Evolutionary conservation across 2,888 invertebrate species (phyloP), one percentile per base, ranked within the genome.

Genomic region (Rotaria sp.): DNA sequence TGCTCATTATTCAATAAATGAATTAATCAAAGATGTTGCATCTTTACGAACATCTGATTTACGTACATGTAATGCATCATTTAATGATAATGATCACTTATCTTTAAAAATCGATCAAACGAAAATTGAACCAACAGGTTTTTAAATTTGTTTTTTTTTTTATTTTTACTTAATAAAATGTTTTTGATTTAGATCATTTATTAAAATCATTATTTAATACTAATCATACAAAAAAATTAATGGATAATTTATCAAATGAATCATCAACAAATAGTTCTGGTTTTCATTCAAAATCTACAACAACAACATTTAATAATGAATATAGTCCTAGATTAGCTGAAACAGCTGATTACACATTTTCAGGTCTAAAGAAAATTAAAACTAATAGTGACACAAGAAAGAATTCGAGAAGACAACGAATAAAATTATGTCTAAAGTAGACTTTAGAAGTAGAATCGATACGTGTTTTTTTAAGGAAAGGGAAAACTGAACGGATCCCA

Each of bases 1-100:
- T 80, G 80, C 80, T 15, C 80, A 80, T 41, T 80, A 80, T 45
- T 80, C 80, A 45, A 80, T 80, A 41, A 80, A 80, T 80, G 80
- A 80, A 15, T 45, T 80, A 26, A 45, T 80, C 3, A 45, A 80
- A 80, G 80, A 80, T 41, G 80, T 35, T 21, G 15, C 18, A 21
- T 30, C 35, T 15, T 67, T 67, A 38, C 35, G 18, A 30, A 35
- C 67, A 67, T 35, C 35, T 5, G 67, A 67, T 8, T 21, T 35
- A 30, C 67, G 21, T 35, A 35, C 35, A 67, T 35, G 67, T 30
- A 18, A 67, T 18, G 5, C n/a, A 35, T 35, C 75, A 41, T 24
- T 13, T 0, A 80, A 45, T 26, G 45, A 45, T 45, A 26, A 45
- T 41, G 80, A 80, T 80, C 18, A 45, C 45, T 80, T 80, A 45